Evolutionary conservation across 92 coral and sea anemone species (phyloP), one percentile per base, ranked within the genome.

Genomic region (Paramuricea clavata): DNA sequence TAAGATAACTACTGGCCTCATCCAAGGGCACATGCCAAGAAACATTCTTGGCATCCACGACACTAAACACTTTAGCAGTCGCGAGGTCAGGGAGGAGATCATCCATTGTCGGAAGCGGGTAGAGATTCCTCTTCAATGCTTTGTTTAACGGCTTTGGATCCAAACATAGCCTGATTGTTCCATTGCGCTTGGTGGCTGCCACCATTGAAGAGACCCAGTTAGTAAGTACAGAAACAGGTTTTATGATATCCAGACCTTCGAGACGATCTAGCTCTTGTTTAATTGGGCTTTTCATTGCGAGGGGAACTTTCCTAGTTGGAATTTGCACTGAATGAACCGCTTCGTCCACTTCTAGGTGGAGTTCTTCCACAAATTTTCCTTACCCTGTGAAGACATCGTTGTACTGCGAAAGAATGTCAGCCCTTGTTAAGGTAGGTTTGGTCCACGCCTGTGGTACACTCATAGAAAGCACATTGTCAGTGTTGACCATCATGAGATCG

Each of bases 11-110:
- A 22, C 88, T 88, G 34, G 59, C 50, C 35, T 74, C 78, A 69
- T 88, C 85, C 77, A 88, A 43, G 22, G 83, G 88, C 11, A 88
- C 81, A 85, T 89, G 92, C 92, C 89, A 89, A 62, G 83, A 83
- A 15, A 89, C 88, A 33, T 89, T 89, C 19, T 89, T 89, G 73
- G 86, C 83, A 27, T 89, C 85, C 9, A 85, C 87, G 26, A 89
- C 92, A 9, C 69, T 83, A 43, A 83, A 83, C 21, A 89, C 92
- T 60, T 81, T 86, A 25, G 92, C 92, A 33, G 75, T 85, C 34
- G 82, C 43, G 60, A 85, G 67, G 3, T 89, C 83, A 32, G 89
- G 92, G 7, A 89, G 69, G 25, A 71, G 86, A 49, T 78, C 83
- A 76, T 89, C 83, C 39, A 80, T 85, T 0, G 65, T 69, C 30